Percentiles rank a stretch among this genome's conserved stretches.
Evolutionary conservation across 2,113 vertebrate species (phyloP).

Genomic region (Sinocyclocheilus maitianheensis): DNA sequence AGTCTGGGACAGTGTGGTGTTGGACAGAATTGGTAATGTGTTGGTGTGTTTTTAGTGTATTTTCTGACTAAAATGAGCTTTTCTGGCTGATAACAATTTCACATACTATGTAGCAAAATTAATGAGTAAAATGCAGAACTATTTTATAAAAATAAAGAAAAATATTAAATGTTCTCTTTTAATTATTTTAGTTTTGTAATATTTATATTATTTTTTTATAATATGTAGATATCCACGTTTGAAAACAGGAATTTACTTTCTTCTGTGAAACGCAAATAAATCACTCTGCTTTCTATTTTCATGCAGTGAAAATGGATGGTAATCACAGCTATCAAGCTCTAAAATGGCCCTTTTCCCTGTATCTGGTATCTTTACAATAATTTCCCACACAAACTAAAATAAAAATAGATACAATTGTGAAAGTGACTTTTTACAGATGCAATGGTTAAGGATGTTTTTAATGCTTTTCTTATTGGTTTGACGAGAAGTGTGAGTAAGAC

Average conservation of each 20-base stretch:
- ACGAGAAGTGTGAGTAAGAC: neutral
- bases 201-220: neutral
- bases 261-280: neutral
- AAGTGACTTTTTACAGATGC: neutral
- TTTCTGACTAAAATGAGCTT: neutral
- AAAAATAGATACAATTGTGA: neutral
- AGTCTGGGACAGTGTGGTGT: conserved; percentile 93
- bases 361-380: neutral
- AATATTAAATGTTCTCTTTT: too few relatives aligned
- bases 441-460: neutral
- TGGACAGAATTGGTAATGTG: conserved; percentile 85
- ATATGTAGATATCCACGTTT: neutral
- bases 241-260: neutral
- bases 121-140: too few relatives aligned
- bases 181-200: neutral
- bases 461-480: neutral
- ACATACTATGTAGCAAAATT: neutral
- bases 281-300: too few relatives aligned
- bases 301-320: neutral
- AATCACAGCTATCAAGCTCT: neutral
- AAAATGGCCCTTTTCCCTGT: too few relatives aligned
- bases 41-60: neutral
- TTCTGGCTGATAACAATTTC: neutral
- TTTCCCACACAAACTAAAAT: neutral
- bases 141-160: neutral